These are phyloP conservation scores for Penaeus vannamei DNA, from an alignment of 1,140 invertebrate species.

Conservation along the genomic window DNA sequence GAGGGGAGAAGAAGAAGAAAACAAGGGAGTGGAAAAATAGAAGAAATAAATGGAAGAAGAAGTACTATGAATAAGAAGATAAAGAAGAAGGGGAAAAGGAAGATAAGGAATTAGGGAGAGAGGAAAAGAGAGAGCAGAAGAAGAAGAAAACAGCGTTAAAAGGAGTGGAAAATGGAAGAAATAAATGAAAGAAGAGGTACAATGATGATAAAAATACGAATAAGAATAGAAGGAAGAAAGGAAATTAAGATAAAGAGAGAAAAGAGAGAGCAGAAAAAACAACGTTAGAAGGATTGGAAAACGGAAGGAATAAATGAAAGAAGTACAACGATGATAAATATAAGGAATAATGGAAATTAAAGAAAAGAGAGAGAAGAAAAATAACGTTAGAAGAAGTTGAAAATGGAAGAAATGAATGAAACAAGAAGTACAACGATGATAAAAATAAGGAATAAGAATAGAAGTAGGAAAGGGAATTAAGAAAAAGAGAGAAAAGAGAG, in stretches of 20 bases:
- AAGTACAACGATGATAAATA: no score
- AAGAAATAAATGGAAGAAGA: background rate
- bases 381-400: no score
- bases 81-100: background rate
- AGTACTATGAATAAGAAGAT: background rate
- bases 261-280: background rate
- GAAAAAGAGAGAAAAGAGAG: no score
- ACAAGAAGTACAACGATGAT: no score
- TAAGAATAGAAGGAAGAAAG: conserved; percentile 9
- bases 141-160: background rate
- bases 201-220: conserved; percentile 18
- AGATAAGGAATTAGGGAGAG: background rate
- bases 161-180: background rate
- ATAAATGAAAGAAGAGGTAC: background rate
- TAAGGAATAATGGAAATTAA: no score
- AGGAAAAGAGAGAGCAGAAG: background rate
- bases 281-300: background rate
- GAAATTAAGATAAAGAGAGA: background rate
- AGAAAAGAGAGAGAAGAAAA: no score
- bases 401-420: no score
- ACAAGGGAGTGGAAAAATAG: no score
- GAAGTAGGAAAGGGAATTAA: no score
- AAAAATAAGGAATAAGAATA: no score
- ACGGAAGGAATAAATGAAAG: background rate
- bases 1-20: background rate